Percentiles rank a stretch among this genome's conserved stretches.
Conservation (phyloP, 2,113 vertebrate genomes). For the Dermatemys mawii region DNA sequence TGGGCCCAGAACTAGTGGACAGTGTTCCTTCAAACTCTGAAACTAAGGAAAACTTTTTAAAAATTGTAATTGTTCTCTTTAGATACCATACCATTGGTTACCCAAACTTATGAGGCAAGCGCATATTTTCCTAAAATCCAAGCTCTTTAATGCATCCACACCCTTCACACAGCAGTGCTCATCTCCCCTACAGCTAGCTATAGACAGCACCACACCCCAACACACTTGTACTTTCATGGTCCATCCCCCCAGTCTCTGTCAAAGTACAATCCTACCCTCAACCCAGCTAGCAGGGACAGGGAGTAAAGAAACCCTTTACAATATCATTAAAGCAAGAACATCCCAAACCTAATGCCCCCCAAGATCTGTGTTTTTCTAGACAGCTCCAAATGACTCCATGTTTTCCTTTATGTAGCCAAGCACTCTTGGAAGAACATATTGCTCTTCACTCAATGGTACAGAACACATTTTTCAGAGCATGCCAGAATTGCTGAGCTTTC, state of each 20-base stretch:
- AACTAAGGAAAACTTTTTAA: not conserved
- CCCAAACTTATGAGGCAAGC: not conserved
- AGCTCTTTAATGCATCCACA: conserved; percentile 39
- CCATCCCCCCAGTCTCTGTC: not conserved
- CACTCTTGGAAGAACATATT: conserved; percentile 56
- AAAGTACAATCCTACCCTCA: not conserved
- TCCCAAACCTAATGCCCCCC: conserved; percentile 6
- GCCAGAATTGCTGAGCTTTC: conserved; percentile 45
- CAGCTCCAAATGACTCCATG: conserved; percentile 33
- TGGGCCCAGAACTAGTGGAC: not conserved
- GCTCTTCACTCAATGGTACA: conserved; percentile 39
- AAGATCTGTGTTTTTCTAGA: conserved; percentile 40
- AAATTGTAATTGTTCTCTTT: not conserved
- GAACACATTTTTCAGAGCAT: conserved; percentile 31
- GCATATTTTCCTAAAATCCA: conserved; percentile 28
- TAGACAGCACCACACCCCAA: not conserved
- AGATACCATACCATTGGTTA: not conserved
- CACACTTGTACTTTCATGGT: not conserved
- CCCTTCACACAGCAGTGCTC: not conserved
- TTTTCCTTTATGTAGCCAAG: conserved; percentile 44
- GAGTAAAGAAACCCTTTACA: conserved; percentile 1
- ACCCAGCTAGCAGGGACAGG: not conserved
- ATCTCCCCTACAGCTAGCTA: not conserved
- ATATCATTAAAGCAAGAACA: not conserved
- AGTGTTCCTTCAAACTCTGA: not conserved